Percentiles rank a stretch among this genome's conserved stretches.
phyloP scores from a whole-genome alignment of 1,140 invertebrate species.

The Campoletis sonorensis region DNA sequence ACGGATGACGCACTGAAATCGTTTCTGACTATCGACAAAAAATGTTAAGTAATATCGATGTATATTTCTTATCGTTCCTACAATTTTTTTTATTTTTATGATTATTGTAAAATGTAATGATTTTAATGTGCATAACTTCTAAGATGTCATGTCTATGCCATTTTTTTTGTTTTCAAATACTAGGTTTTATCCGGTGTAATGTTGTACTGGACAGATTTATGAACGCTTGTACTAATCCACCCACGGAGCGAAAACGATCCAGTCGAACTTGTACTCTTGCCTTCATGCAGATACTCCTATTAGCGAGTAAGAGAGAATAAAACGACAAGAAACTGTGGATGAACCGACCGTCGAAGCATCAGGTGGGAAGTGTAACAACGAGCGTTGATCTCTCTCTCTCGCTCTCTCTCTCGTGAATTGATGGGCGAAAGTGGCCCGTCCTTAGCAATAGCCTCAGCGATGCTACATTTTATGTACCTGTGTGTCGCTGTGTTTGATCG shows the following conservation, averaged over 20 bases:
- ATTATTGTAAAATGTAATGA: background rate
- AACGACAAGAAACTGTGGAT: conserved; percentile 14
- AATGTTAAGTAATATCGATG: too few relatives aligned
- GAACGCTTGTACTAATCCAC: conserved; percentile 25
- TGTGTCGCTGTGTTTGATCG: background rate
- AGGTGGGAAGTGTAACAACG: conserved; percentile 41
- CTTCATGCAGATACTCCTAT: background rate
- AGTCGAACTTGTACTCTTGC: conserved; percentile 3
- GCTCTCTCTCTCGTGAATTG: conserved; percentile 31
- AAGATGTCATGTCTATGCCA: background rate
- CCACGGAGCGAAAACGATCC: conserved; percentile 26
- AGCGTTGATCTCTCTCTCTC: conserved; percentile 29
- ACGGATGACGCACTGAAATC: too few relatives aligned
- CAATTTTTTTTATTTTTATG: too few relatives aligned
- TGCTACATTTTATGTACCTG: background rate
- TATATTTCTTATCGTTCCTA: too few relatives aligned
- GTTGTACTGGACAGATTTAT: conserved; percentile 17
- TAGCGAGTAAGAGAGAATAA: conserved; percentile 23
- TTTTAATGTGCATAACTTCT: conserved; percentile 5
- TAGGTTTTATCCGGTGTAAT: background rate
- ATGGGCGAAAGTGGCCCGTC: conserved; percentile 30
- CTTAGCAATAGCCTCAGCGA: conserved; percentile 7
- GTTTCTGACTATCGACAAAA: too few relatives aligned
- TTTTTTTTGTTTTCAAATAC: background rate
- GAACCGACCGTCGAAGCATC: conserved; percentile 5